Evolutionary conservation across 2,113 vertebrate genomes (phyloP).

Genomic region (Serinus canaria): DNA sequence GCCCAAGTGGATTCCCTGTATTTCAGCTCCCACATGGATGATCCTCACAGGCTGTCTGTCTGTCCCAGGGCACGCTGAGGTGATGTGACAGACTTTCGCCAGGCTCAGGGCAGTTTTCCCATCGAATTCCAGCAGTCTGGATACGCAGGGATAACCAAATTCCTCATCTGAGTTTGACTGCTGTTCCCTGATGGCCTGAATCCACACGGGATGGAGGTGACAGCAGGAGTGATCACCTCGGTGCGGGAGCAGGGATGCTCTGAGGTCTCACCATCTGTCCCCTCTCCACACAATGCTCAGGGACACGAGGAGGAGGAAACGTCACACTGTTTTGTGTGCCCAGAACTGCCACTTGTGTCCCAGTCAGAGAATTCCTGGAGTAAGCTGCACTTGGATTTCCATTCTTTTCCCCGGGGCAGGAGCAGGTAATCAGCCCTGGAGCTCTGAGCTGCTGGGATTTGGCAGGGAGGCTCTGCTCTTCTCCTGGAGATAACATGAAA

Average conservation of each 20-base stretch:
- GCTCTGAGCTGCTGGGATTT: not conserved
- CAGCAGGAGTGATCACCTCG: not conserved
- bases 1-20: not conserved
- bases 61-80: not conserved
- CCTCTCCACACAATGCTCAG: rapidly evolving
- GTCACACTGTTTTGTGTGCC: not conserved
- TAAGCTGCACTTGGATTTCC: not conserved
- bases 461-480: not conserved
- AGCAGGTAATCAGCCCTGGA: not conserved
- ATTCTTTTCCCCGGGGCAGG: not conserved
- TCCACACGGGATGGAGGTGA: not conserved
- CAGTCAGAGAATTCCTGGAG: rapidly evolving
- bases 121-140: rapidly evolving
- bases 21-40: not conserved
- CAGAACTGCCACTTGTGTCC: not conserved
- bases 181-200: rapidly evolving
- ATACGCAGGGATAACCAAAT: not conserved
- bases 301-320: not conserved
- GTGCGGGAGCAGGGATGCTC: not conserved
- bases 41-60: not conserved
- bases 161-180: rapidly evolving
- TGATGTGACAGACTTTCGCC: not conserved
- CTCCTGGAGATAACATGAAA: not conserved
- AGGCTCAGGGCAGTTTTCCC: not conserved
- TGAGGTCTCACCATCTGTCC: not conserved